phyloP scores from a whole-genome alignment of 2,888 invertebrate genomes.

The Pemphredon lugubris region DNA sequence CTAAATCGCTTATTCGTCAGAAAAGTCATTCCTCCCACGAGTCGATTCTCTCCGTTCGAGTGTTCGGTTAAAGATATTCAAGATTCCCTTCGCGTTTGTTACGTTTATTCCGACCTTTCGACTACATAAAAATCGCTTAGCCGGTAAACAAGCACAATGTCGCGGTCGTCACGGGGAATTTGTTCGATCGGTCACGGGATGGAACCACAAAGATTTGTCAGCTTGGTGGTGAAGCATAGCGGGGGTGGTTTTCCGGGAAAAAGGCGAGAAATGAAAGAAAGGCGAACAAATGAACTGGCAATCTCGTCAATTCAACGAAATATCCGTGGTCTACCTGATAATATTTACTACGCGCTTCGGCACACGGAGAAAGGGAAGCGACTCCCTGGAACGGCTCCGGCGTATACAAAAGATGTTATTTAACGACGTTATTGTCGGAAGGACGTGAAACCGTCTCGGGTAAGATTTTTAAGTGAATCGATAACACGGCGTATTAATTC shows the following conservation, averaged over 20 bases:
- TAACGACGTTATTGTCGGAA: constrained; percentile 35
- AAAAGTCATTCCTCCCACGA: background rate
- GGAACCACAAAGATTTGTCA: constrained; percentile 44
- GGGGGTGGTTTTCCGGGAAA: constrained; percentile 23
- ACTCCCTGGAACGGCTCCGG: constrained; percentile 6
- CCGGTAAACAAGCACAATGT: constrained; percentile 40
- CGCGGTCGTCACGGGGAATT: constrained; percentile 47
- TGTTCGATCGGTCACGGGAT: constrained; percentile 43
- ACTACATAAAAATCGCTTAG: constrained; percentile 20
- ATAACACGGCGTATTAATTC: constrained; percentile 43
- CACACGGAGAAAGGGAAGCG: background rate
- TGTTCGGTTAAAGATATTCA: background rate
- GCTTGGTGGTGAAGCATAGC: background rate
- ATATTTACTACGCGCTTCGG: constrained; percentile 45
- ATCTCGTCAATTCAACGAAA: constrained; percentile 52
- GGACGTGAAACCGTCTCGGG: constrained; percentile 16
- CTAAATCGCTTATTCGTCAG: background rate
- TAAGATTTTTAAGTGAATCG: constrained; percentile 18
- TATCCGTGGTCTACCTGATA: constrained; percentile 41
- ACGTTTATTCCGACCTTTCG: background rate
- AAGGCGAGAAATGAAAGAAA: constrained; percentile 15
- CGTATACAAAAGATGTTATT: constrained; percentile 29
- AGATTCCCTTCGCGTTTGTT: constrained; percentile 7
- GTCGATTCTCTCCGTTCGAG: constrained; percentile 5
- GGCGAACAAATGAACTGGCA: constrained; percentile 39